phyloP scores from a whole-genome alignment of 1,140 invertebrate genomes.

The Mactra quadrangularis region DNA sequence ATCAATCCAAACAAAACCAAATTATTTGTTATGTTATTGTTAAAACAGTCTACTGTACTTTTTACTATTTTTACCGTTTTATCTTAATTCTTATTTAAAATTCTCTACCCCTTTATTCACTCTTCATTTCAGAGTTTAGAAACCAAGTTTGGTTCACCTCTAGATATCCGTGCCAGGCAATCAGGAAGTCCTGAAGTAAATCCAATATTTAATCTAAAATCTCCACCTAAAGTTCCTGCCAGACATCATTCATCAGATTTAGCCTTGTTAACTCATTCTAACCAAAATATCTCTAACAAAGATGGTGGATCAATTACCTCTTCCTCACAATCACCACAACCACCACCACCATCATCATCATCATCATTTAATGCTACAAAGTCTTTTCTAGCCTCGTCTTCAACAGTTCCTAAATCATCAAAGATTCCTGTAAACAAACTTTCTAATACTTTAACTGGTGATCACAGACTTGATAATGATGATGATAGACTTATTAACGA shows the following conservation, averaged over 20 bases:
- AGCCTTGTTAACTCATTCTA: conserved; percentile 11
- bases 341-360: neutral
- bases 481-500: neutral
- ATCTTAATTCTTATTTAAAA: too few species aligned
- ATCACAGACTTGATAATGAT: neutral
- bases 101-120: too few species aligned
- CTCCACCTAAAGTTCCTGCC: neutral
- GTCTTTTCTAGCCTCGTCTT: neutral
- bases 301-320: neutral
- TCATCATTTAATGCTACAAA: neutral
- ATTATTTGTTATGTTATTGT: too few species aligned
- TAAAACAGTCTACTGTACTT: too few species aligned
- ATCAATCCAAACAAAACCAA: too few species aligned
- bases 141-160: neutral
- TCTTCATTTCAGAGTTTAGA: conserved; percentile 27
- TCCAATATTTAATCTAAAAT: neutral
- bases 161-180: conserved; percentile 3
- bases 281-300: conserved; percentile 10
- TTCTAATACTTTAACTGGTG: neutral
- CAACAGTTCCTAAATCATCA: neutral
- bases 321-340: neutral
- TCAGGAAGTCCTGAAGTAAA: neutral
- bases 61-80: too few species aligned
- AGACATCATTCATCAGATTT: conserved; percentile 21
- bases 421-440: neutral